Evolutionary conservation across 2,797 vertebrate species (phyloP).

Genomic region (Cygnus olor): DNA sequence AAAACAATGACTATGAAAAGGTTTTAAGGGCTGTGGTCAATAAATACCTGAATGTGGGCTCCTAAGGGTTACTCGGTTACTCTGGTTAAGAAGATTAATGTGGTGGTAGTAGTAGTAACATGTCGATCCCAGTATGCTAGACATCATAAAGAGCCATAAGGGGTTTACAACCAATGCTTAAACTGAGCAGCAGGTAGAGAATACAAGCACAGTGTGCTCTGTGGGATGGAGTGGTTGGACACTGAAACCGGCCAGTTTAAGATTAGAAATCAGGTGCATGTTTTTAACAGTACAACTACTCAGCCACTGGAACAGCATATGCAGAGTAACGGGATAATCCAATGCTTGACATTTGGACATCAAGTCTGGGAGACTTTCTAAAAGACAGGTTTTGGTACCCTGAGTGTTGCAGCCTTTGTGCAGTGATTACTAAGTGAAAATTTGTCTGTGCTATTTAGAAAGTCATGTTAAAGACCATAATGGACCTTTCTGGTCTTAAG

Average conservation of each 20-base stretch:
- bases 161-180: slow-evolving; percentile 25
- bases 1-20: not conserved
- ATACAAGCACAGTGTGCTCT: not conserved
- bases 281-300: not conserved
- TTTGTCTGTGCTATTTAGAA: not conserved
- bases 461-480: not conserved
- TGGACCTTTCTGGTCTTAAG: not conserved
- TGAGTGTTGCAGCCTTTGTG: not conserved
- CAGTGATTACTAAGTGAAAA: not conserved
- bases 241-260: not conserved
- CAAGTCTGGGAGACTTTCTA: not conserved
- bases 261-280: not conserved
- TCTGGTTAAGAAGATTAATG: slow-evolving; percentile 40
- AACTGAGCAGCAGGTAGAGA: slow-evolving; percentile 13
- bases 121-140: not conserved
- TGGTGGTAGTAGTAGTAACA: not conserved
- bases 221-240: not conserved
- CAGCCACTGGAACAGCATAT: not conserved
- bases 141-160: not conserved
- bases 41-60: slow-evolving; percentile 18
- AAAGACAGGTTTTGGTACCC: not conserved
- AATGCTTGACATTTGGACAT: not conserved
- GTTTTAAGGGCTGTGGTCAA: not conserved
- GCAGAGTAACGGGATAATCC: not conserved
- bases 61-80: not conserved